Evolutionary conservation across 2,113 vertebrate genomes (phyloP).

Genomic region (Silurus glanis): DNA sequence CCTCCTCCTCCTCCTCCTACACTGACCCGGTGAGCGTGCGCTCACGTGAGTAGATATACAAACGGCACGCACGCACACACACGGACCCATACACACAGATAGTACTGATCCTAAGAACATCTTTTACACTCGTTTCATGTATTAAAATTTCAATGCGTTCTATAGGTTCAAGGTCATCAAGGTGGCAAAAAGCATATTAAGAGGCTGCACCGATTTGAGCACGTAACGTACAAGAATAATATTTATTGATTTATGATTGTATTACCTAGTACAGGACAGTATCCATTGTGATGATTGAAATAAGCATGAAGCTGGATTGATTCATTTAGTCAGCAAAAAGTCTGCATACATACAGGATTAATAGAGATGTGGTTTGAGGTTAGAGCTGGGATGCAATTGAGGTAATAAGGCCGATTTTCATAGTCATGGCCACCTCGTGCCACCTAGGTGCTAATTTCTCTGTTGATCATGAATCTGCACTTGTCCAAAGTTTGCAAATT

Average conservation of each 20-base stretch:
- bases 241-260: not conserved
- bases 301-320: not conserved
- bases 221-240: not conserved
- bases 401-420: not conserved
- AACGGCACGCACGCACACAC: not conserved
- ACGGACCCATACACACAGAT: not conserved
- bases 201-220: not conserved
- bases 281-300: not conserved
- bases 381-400: not conserved
- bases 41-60: slow-evolving; percentile 27
- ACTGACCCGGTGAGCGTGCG: slow-evolving; percentile 31
- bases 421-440: not conserved
- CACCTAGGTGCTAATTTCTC: not conserved
- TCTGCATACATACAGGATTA: not conserved
- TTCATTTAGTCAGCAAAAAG: not conserved
- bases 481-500: not conserved
- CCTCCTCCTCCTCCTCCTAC: slow-evolving; percentile 30
- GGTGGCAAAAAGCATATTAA: not conserved
- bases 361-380: slow-evolving; percentile 3
- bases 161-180: not conserved
- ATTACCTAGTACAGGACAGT: not conserved
- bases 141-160: no score
- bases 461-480: not conserved
- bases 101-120: not conserved
- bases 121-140: not conserved